Evolutionary conservation across 2,797 vertebrate genomes (phyloP).

Genomic region (Trichosurus vulpecula): DNA sequence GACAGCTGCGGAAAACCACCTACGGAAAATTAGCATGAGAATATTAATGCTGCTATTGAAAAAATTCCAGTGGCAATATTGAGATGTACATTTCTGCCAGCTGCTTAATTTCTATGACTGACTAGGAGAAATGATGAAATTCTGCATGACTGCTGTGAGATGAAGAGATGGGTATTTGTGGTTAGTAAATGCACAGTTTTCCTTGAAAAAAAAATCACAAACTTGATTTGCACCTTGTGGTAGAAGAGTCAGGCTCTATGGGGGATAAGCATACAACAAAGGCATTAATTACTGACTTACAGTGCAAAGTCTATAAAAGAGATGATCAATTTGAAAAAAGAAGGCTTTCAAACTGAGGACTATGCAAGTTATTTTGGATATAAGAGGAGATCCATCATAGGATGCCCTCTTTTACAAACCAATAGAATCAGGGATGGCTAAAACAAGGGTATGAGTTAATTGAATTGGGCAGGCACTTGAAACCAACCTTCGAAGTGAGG

Average conservation of each 20-base stretch:
- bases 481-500: neutral
- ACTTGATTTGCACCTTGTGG: neutral
- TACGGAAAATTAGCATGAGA: slow-evolving; percentile 53
- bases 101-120: slow-evolving; percentile 20
- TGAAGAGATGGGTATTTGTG: neutral
- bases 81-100: slow-evolving; percentile 19
- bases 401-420: neutral
- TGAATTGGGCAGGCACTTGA: neutral
- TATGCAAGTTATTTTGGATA: neutral
- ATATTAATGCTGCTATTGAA: slow-evolving; percentile 34
- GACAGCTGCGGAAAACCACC: slow-evolving; percentile 35
- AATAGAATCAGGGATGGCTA: slow-evolving; percentile 28
- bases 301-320: neutral
- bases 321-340: neutral
- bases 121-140: neutral
- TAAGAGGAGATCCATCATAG: neutral
- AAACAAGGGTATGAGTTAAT: neutral
- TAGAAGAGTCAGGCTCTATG: neutral
- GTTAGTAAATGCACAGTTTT: slow-evolving; percentile 25
- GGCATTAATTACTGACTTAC: neutral
- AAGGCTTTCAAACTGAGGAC: neutral
- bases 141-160: slow-evolving; percentile 23
- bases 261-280: neutral
- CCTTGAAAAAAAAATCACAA: slow-evolving; percentile 26
- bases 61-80: slow-evolving; percentile 22